Percentiles rank a stretch among this genome's conserved stretches.
Conservation (phyloP, 2,113 vertebrate species). For the Alligator mississippiensis region DNA sequence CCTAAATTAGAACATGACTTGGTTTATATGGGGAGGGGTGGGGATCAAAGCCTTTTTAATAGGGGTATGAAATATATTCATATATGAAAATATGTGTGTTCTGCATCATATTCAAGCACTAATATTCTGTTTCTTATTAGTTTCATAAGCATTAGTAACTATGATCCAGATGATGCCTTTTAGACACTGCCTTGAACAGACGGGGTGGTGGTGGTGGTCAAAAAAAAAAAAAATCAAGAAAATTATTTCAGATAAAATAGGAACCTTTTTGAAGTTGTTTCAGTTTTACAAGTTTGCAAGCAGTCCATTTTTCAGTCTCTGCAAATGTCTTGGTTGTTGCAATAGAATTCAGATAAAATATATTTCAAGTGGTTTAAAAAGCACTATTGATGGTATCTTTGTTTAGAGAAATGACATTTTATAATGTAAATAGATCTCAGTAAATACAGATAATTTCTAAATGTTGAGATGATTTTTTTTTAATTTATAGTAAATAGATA, state of each 20-base stretch:
- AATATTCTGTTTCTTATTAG: not conserved
- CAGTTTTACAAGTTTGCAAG: not conserved
- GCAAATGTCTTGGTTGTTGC: not conserved
- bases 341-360: not conserved
- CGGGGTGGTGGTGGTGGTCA: not conserved
- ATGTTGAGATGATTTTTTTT: no score
- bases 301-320: not conserved
- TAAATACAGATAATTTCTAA: no score
- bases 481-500: not conserved
- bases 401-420: not conserved
- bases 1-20: not conserved
- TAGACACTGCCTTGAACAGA: not conserved
- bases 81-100: not conserved
- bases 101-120: not conserved
- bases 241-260: not conserved
- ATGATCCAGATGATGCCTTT: not conserved
- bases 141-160: not conserved
- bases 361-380: not conserved
- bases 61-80: not conserved
- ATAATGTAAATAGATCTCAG: not conserved
- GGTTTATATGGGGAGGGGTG: slow-evolving; percentile 40
- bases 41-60: not conserved
- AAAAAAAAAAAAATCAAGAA: not conserved
- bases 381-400: not conserved
- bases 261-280: not conserved